These are phyloP conservation scores for Zeus faber DNA, from an alignment of 2,113 vertebrate genomes.

Conservation along the genomic window DNA sequence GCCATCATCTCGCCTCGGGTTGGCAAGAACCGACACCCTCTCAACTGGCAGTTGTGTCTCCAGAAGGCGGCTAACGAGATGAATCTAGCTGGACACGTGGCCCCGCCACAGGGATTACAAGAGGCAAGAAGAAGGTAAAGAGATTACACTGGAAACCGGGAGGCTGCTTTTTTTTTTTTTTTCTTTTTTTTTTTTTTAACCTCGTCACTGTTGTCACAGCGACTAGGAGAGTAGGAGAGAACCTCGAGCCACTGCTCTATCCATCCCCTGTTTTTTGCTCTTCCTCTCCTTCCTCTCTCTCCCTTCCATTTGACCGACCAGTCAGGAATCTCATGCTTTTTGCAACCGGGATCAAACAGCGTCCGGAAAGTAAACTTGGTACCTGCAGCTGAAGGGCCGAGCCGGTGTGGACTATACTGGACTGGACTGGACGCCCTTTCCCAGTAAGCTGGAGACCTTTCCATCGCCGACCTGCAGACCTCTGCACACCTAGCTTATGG, in stretches of 20 bases:
- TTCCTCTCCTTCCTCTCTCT: slow-evolving; percentile 18
- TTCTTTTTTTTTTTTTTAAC: no score
- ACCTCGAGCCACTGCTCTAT: slow-evolving; percentile 17
- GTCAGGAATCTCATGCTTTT: slow-evolving; percentile 35
- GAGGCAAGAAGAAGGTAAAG: slow-evolving; percentile 83
- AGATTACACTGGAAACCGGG: slow-evolving; percentile 85
- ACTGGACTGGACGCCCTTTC: slow-evolving; percentile 17
- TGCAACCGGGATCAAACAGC: slow-evolving; percentile 33
- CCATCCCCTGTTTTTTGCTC: slow-evolving; percentile 1
- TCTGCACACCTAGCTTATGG: slow-evolving; percentile 19
- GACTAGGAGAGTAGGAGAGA: slow-evolving; percentile 19
- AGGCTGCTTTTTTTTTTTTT: slow-evolving; percentile 75
- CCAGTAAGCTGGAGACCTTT: no score
- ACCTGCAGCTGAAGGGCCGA: slow-evolving; percentile 18
- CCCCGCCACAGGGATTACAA: slow-evolving; percentile 85
- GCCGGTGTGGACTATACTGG: slow-evolving; percentile 5
- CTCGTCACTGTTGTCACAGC: slow-evolving; percentile 75
- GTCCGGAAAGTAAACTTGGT: slow-evolving; percentile 29
- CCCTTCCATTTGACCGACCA: slow-evolving; percentile 15
- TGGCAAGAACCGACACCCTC: no score
- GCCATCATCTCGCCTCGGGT: no score
- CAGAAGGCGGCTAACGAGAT: slow-evolving; percentile 92
- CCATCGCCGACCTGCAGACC: slow-evolving; percentile 2
- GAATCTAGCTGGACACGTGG: slow-evolving; percentile 81
- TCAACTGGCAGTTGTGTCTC: slow-evolving; percentile 11